Conservation (phyloP, 2,113 vertebrate species). For the Lophochroa leadbeateri region DNA sequence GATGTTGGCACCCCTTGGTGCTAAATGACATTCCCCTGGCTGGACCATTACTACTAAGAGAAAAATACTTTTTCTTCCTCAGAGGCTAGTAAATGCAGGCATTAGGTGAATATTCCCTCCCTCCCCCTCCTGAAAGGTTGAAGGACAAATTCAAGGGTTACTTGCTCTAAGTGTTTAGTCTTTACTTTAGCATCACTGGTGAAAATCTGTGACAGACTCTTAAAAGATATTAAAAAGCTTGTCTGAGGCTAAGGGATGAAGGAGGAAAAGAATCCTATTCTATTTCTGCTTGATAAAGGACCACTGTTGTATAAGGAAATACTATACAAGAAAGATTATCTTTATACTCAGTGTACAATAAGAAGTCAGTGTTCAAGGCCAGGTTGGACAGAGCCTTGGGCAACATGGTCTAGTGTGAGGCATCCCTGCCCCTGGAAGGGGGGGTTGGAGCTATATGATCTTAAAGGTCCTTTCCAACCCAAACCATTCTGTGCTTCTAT, state of each 20-base stretch:
- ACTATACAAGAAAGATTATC: background rate
- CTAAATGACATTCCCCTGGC: conserved; percentile 13
- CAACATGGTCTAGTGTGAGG: background rate
- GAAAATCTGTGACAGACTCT: background rate
- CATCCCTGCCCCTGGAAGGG: background rate
- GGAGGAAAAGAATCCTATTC: background rate
- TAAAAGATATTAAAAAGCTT: background rate
- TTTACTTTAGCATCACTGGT: background rate
- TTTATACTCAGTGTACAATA: background rate
- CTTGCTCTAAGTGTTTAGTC: background rate
- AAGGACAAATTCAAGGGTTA: background rate
- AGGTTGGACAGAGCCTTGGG: background rate
- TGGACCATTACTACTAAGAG: background rate
- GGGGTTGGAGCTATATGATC: background rate
- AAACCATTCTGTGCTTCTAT: background rate
- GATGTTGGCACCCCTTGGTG: conserved; percentile 14
- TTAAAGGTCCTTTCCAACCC: background rate
- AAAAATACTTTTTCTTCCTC: background rate
- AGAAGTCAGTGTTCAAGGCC: background rate
- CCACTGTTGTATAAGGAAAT: background rate
- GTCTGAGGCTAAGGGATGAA: background rate
- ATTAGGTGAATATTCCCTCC: background rate
- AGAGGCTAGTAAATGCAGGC: background rate
- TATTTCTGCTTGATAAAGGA: background rate
- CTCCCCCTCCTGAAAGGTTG: background rate